A percentile compares a stretch with the other conserved stretches of the same genome.
Evolutionary conservation across 2,113 vertebrate species (phyloP).

Genomic region (Oreochromis niloticus): DNA sequence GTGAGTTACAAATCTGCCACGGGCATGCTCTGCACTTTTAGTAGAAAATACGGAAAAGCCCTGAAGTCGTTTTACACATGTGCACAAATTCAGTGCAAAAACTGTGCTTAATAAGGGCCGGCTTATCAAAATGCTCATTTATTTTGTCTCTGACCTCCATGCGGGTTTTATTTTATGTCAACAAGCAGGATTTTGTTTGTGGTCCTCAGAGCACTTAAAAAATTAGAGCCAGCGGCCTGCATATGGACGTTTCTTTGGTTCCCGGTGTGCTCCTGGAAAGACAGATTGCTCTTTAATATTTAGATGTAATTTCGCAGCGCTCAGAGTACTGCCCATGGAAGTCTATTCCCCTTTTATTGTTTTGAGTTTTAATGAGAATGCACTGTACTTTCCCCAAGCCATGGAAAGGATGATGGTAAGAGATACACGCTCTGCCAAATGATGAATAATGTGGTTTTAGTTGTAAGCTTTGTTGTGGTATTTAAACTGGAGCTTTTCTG

Average conservation of each 20-base stretch:
- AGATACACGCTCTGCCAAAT: not conserved
- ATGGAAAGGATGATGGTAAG: not conserved
- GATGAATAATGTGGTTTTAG: not conserved
- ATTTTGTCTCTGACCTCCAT: not conserved
- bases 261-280: not conserved
- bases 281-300: not conserved
- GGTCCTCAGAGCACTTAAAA: not conserved
- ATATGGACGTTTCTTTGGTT: not conserved
- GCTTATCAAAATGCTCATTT: not conserved
- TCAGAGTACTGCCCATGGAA: not conserved
- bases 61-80: not conserved
- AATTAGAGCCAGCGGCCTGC: not conserved
- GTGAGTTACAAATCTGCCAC: not conserved
- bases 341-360: not conserved
- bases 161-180: not conserved
- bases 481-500: not conserved
- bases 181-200: not conserved
- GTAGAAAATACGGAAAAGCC: not conserved
- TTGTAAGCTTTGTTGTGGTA: not conserved
- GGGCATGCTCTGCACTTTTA: not conserved
- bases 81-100: not conserved
- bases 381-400: not conserved
- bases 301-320: not conserved
- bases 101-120: not conserved
- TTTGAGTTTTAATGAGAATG: not conserved